Conservation (phyloP, 2,888 invertebrate genomes). For the Dasypolia templi region DNA sequence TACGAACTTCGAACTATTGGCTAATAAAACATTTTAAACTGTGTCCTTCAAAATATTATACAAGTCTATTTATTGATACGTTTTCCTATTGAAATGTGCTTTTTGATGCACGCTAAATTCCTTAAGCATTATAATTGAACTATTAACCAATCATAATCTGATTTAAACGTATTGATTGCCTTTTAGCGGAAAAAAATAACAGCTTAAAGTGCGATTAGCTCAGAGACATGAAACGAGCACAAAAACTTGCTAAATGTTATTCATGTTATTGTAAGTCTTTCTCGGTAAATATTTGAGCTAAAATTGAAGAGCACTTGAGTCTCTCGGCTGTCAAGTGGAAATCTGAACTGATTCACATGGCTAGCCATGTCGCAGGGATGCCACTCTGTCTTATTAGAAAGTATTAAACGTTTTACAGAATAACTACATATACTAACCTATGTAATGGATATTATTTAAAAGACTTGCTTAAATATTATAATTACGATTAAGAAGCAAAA, state of each 20-base stretch:
- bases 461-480: neutral
- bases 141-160: neutral
- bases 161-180: constrained; percentile 15
- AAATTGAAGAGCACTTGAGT: constrained; percentile 67
- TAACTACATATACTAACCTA: neutral
- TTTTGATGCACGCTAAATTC: constrained; percentile 13
- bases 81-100: constrained; percentile 1
- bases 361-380: constrained; percentile 42
- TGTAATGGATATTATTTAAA: neutral
- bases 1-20: constrained; percentile 63
- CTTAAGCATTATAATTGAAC: constrained; percentile 16
- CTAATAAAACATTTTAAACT: constrained; percentile 39
- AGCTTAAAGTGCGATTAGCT: constrained; percentile 37
- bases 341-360: constrained; percentile 73
- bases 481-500: neutral
- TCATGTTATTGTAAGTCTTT: constrained; percentile 69
- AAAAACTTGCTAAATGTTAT: constrained; percentile 48
- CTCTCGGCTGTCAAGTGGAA: constrained; percentile 68
- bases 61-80: constrained; percentile 13
- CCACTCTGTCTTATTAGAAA: constrained; percentile 9
- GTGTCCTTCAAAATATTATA: constrained; percentile 46
- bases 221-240: constrained; percentile 11
- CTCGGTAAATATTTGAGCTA: constrained; percentile 69
- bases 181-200: constrained; percentile 17
- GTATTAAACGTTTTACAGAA: neutral